Evolutionary conservation across 2,888 invertebrate genomes (phyloP).

Genomic region (Euclidia mi): DNA sequence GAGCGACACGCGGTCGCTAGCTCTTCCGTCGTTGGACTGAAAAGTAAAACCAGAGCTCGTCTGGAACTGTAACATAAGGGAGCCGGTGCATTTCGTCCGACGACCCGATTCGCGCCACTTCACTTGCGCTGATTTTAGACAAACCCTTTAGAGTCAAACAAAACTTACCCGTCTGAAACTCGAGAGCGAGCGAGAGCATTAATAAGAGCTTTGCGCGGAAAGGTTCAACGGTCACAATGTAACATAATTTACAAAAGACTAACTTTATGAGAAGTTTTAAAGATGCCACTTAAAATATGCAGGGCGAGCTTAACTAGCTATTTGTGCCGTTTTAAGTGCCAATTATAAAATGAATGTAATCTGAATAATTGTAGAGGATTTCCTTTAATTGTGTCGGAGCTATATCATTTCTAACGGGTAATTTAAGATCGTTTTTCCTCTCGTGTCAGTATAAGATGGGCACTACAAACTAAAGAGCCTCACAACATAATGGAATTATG

Average conservation of each 20-base stretch:
- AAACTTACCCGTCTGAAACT: constrained; percentile 33
- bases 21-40: constrained; percentile 71
- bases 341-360: constrained; percentile 30
- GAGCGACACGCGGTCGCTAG: constrained; percentile 60
- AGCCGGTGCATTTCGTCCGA: constrained; percentile 57
- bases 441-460: constrained; percentile 18
- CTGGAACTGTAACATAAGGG: constrained; percentile 68
- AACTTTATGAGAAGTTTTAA: neutral
- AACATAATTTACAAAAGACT: neutral
- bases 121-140: constrained; percentile 46
- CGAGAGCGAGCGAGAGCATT: constrained; percentile 20
- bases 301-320: constrained; percentile 2
- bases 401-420: constrained; percentile 37
- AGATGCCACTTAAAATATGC: neutral
- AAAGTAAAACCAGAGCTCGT: constrained; percentile 53
- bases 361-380: constrained; percentile 27
- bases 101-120: constrained; percentile 49
- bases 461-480: constrained; percentile 33
- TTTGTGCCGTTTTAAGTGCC: constrained; percentile 11
- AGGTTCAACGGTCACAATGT: constrained; percentile 6
- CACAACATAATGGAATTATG: constrained; percentile 53
- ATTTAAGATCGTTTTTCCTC: constrained; percentile 54
- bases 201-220: constrained; percentile 26
- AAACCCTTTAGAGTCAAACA: constrained; percentile 44
- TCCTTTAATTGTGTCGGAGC: constrained; percentile 18